Percentiles rank a stretch among this genome's conserved stretches.
These are phyloP conservation scores for Scelioninae gen. 2 DNA, from an alignment of 2,888 invertebrate genomes.

Conservation along the genomic window DNA sequence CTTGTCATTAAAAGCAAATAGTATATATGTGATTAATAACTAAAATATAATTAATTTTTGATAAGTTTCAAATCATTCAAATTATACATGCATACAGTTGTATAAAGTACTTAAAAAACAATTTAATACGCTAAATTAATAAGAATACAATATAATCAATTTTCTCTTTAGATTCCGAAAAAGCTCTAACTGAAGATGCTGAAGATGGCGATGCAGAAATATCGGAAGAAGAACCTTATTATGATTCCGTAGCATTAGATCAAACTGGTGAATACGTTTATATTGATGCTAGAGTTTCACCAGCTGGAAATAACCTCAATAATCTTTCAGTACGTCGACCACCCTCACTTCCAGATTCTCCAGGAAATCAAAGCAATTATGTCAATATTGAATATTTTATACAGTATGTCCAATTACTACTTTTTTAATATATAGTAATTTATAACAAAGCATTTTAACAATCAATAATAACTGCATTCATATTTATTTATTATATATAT, in stretches of 20 bases:
- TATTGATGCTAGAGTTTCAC: constrained; percentile 80
- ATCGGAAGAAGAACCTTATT: constrained; percentile 76
- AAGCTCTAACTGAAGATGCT: constrained; percentile 72
- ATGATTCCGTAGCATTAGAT: constrained; percentile 77
- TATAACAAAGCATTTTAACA: no score
- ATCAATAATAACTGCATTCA: no score
- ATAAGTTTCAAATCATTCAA: no score
- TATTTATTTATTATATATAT: constrained; percentile 5
- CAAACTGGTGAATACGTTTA: constrained; percentile 84
- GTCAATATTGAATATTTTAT: constrained; percentile 95
- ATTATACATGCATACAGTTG: no score
- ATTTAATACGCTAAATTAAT: no score
- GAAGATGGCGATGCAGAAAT: constrained; percentile 74
- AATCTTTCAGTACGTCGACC: constrained; percentile 71
- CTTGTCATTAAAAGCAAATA: no score
- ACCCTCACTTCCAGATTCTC: constrained; percentile 83
- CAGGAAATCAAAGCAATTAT: constrained; percentile 89
- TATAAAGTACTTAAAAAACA: no score
- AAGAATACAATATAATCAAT: neutral
- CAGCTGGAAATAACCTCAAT: constrained; percentile 69
- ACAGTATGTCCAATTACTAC: constrained; percentile 83
- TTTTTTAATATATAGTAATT: neutral
- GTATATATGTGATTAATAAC: no score
- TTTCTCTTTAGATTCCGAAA: constrained; percentile 68
- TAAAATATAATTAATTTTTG: no score